Conservation (phyloP, 2,888 invertebrate species). For the Euzetes globulus region DNA sequence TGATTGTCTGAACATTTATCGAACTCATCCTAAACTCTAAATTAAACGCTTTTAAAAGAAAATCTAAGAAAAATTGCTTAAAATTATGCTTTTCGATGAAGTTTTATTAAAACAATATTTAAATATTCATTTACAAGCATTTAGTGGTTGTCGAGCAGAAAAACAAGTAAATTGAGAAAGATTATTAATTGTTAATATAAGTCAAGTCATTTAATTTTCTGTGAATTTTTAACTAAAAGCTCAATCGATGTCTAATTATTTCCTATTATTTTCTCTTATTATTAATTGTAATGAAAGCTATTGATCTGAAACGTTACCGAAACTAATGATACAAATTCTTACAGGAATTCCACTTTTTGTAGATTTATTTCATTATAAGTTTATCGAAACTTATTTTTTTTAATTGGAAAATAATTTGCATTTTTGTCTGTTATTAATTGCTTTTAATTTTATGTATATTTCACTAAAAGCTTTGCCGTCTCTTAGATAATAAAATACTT, state of each 20-base stretch:
- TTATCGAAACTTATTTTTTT: neutral
- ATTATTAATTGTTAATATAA: neutral
- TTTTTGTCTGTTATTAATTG: neutral
- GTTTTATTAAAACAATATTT: too few species aligned
- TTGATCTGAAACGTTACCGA: too few species aligned
- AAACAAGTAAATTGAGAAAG: neutral
- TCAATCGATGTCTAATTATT: neutral
- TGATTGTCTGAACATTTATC: too few species aligned
- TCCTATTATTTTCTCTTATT: neutral
- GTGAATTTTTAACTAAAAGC: neutral
- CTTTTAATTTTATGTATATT: constrained; percentile 9
- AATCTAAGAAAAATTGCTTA: too few species aligned
- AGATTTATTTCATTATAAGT: neutral
- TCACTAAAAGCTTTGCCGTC: neutral
- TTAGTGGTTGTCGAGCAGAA: too few species aligned
- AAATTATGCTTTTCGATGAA: too few species aligned
- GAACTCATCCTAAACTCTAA: too few species aligned
- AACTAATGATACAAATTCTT: too few species aligned
- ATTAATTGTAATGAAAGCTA: too few species aligned
- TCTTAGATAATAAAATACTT: constrained; percentile 17
- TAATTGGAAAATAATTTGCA: neutral
- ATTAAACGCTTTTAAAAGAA: too few species aligned
- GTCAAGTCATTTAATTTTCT: constrained; percentile 13
- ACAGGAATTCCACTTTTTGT: too few species aligned
- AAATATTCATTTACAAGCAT: too few species aligned